Conservation (phyloP, 2,797 vertebrate species). For the Epinephelus coioides region DNA sequence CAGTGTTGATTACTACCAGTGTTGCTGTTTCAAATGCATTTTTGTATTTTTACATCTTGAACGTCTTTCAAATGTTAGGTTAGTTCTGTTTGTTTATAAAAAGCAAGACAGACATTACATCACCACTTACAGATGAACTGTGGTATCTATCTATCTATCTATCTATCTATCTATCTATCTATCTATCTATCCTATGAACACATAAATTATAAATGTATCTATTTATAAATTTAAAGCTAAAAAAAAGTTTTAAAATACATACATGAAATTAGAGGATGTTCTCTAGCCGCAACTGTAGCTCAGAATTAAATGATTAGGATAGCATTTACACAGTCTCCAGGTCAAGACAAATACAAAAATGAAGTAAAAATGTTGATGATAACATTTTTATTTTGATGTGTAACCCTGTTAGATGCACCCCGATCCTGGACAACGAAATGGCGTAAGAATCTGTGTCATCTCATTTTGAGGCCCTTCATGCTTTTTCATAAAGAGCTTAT, state of each 20-base stretch:
- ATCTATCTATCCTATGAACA: too few relatives aligned
- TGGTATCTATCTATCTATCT: not conserved
- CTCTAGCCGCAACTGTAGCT: not conserved
- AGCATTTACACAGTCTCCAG: not conserved
- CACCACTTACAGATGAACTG: not conserved
- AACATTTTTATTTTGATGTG: conserved; percentile 88
- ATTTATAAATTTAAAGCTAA: too few relatives aligned
- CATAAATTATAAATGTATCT: too few relatives aligned
- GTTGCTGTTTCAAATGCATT: conserved; percentile 60
- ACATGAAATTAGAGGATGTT: too few relatives aligned
- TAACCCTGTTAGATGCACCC: conserved; percentile 89
- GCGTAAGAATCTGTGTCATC: conserved; percentile 87
- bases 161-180: too few relatives aligned
- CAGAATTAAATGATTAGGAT: not conserved
- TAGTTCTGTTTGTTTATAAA: not conserved
- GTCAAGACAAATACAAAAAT: conserved; percentile 66
- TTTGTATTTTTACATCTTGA: conserved; percentile 59
- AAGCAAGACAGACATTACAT: too few relatives aligned
- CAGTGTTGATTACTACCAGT: conserved; percentile 41
- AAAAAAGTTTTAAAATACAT: not conserved
- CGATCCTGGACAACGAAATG: conserved; percentile 87
- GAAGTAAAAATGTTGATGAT: conserved; percentile 81
- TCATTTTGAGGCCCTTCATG: conserved; percentile 49
- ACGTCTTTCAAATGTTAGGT: conserved; percentile 5
- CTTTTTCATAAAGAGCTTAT: conserved; percentile 14